phyloP scores from a whole-genome alignment of 2,888 invertebrate species.

The Trichogramma dendrolimi region DNA sequence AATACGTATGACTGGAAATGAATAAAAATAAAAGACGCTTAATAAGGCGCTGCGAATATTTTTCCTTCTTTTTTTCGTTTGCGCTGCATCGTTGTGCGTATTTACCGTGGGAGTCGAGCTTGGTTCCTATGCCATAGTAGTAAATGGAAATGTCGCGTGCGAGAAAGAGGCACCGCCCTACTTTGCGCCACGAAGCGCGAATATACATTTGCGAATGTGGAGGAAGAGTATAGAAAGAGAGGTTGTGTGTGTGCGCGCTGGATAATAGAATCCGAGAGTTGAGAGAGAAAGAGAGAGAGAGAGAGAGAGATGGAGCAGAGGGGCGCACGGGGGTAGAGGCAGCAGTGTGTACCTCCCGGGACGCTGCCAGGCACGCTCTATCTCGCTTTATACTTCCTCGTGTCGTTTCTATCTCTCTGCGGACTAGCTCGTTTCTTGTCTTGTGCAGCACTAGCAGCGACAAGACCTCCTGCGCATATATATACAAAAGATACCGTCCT shows the following conservation, averaged over 20 bases:
- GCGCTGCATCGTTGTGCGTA: neutral
- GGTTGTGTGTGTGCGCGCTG: neutral
- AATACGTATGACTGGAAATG: too few species aligned
- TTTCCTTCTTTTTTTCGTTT: conserved; percentile 12
- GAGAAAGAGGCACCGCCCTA: conserved; percentile 22
- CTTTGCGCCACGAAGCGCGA: conserved; percentile 24
- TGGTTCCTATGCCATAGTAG: conserved; percentile 28
- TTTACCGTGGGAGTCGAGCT: conserved; percentile 20
- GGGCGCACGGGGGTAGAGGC: too few species aligned
- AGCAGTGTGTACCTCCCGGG: too few species aligned
- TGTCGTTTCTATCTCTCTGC: neutral
- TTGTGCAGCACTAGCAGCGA: conserved; percentile 1
- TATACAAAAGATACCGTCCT: too few species aligned
- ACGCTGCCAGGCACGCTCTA: too few species aligned
- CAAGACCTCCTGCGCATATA: neutral
- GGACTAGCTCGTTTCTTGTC: conserved; percentile 13
- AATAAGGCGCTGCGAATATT: conserved; percentile 16
- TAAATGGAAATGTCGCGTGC: conserved; percentile 29
- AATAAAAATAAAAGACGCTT: too few species aligned
- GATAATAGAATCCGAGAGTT: conserved; percentile 29
- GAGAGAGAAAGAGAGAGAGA: conserved; percentile 12
- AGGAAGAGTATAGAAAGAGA: conserved; percentile 1
- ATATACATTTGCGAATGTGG: conserved; percentile 27
- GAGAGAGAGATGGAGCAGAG: too few species aligned
- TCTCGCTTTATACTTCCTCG: too few species aligned